Evolutionary conservation across 2,113 vertebrate genomes (phyloP).

Genomic region (Aegithalos caudatus): DNA sequence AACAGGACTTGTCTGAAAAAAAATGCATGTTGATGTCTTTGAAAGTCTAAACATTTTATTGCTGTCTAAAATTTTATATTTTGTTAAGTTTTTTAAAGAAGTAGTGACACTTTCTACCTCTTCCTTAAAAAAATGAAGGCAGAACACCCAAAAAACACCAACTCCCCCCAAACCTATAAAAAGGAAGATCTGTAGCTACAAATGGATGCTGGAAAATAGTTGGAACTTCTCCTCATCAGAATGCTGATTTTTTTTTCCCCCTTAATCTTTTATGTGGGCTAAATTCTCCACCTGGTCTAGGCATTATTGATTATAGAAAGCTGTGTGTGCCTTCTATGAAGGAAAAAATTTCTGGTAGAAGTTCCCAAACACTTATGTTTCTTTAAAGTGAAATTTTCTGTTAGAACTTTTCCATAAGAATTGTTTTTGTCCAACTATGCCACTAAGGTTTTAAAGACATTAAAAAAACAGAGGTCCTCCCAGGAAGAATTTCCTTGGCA

Average conservation of each 20-base stretch:
- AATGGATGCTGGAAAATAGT: not conserved
- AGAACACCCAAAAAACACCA: not conserved
- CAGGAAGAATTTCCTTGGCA: not conserved
- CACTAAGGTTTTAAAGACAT: not conserved
- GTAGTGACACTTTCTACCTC: not conserved
- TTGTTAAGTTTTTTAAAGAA: not conserved
- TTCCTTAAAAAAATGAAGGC: not conserved
- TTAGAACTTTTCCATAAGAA: not conserved
- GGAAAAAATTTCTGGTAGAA: not conserved
- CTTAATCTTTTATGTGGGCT: not conserved
- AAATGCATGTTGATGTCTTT: not conserved
- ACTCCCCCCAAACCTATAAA: rapidly evolving
- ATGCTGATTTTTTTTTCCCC: not conserved
- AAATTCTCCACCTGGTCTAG: not conserved
- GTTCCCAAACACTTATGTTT: not conserved
- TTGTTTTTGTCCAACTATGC: not conserved
- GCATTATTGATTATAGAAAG: not conserved
- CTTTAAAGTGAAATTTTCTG: not conserved
- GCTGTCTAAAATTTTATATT: not conserved
- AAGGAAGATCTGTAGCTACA: not conserved
- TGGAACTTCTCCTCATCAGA: not conserved
- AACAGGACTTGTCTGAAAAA: not conserved
- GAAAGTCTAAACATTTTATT: not conserved
- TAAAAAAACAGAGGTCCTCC: not conserved
- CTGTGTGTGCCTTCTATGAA: not conserved